A percentile compares a stretch with the other conserved stretches of the same genome.
phyloP scores from a whole-genome alignment of 2,888 invertebrate genomes.

The Drosophila tanythrix region DNA sequence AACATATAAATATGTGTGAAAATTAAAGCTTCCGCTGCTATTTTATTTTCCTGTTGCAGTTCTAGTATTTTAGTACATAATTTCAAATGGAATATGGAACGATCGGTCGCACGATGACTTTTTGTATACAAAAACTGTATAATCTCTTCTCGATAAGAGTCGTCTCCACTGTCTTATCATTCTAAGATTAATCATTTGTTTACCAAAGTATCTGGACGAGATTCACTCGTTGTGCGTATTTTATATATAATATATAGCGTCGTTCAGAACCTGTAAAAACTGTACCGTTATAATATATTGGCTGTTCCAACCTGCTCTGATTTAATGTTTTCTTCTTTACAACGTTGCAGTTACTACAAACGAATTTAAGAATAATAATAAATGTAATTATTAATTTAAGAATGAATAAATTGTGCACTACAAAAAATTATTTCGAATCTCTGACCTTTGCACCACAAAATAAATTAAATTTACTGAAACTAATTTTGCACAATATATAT shows the following conservation, averaged over 20 bases:
- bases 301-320: neutral
- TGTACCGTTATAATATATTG: neutral
- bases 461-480: neutral
- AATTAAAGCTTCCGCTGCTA: neutral
- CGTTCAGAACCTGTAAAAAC: neutral
- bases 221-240: neutral
- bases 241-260: neutral
- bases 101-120: neutral
- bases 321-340: neutral
- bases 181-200: neutral
- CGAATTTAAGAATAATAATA: neutral
- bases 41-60: neutral
- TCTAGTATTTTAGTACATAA: neutral
- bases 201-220: neutral
- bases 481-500: neutral
- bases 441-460: neutral
- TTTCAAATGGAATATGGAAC: neutral
- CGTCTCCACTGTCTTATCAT: neutral
- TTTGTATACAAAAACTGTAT: neutral
- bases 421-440: neutral
- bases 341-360: neutral
- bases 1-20: neutral
- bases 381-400: neutral
- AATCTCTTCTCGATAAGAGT: neutral
- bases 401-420: neutral